These are phyloP conservation scores for Rhopalosiphum maidis DNA, from an alignment of 1,140 invertebrate species.

Conservation along the genomic window DNA sequence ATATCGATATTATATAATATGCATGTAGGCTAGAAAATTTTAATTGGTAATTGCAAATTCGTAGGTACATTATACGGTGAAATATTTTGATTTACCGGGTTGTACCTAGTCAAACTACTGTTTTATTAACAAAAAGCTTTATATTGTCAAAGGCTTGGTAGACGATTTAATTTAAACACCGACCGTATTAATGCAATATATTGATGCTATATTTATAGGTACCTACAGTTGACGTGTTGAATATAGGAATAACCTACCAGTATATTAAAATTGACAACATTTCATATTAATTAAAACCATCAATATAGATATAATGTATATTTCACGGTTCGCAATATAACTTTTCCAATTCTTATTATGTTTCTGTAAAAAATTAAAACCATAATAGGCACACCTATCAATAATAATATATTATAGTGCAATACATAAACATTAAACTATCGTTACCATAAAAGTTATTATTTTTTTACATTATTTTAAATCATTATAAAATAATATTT, in stretches of 20 bases:
- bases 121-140: background rate
- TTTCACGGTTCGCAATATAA: no score
- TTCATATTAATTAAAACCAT: background rate
- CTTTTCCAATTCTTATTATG: no score
- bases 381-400: no score
- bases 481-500: no score
- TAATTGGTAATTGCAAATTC: background rate
- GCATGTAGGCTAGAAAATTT: background rate
- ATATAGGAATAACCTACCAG: background rate
- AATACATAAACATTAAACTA: no score
- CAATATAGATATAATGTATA: background rate
- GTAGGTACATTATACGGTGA: background rate
- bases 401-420: no score
- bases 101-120: background rate
- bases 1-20: background rate
- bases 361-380: no score
- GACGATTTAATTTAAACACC: background rate
- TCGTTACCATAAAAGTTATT: no score
- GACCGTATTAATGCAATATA: background rate
- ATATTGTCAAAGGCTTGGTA: background rate
- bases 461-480: no score
- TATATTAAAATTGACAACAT: background rate
- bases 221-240: background rate
- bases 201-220: background rate
- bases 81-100: background rate